Evolutionary conservation across 2,888 invertebrate genomes (phyloP), one percentile per base, ranked within the genome.

Genomic region (Tupiocoris notatus): DNA sequence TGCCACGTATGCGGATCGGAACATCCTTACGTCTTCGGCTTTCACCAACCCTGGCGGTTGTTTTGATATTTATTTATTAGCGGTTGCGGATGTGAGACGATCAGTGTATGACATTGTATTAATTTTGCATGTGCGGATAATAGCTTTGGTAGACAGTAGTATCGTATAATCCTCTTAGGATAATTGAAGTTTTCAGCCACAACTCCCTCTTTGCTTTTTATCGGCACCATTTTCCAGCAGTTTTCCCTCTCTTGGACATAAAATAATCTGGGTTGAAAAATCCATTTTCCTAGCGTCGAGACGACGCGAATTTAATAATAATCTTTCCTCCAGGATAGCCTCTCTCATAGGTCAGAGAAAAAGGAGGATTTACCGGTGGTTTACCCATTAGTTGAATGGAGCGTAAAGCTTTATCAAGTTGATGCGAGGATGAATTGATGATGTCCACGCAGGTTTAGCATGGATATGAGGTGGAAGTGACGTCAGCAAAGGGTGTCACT

Each of bases 161-260:
- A 58, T 68, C 58, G 22, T 6, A 9, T 68, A 23, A 68, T 58
- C 68, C 68, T 56, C 68, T 68, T 68, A 58, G 59, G 58, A 23
- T 68, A 68, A 68, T 68, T 68, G 58, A 68, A 58, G 57, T 68
- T 68, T 68, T 24, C n/a, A 68, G n/a, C n/a, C n/a, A n/a, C n/a
- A n/a, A n/a, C n/a, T 21, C 54, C 7, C 39, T 56, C 56, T 7
- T 21, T 22, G 18, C 56, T 7, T 21, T 22, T 66, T 54, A 18
- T 18, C 56, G 18, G n/a, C 68, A 58, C 58, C 59, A 68, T 20
- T n/a, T 57, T 58, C 68, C 24, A 22, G 58, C 68, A 57, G 22
- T 39, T 39, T 39, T 22, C 63, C 22, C 67, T 67, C 67, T 56
- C 39, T 54, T 67, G 67, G 67, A 68, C 58, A 58, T 17, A 23